A percentile compares a stretch with the other conserved stretches of the same genome.
These are phyloP conservation scores for Macropodus opercularis DNA, from an alignment of 2,797 vertebrate genomes.

Conservation along the genomic window DNA sequence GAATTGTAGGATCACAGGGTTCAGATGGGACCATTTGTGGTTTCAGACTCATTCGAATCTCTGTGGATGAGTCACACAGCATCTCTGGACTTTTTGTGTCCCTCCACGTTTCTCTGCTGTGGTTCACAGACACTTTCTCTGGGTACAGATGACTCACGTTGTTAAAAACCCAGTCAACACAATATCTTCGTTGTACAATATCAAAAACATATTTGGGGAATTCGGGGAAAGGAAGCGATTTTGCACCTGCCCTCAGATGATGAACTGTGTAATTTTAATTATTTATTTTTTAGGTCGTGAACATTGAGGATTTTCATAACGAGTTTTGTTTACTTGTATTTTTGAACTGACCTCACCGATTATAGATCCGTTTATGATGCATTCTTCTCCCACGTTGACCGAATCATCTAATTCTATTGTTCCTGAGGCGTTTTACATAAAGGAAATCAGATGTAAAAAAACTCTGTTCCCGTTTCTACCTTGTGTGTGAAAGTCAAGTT, in stretches of 20 bases:
- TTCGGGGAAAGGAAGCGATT: no score
- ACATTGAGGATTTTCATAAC: no score
- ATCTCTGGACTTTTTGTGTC: constrained; percentile 5
- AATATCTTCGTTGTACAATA: no score
- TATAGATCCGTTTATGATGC: no score
- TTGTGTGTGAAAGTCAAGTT: not conserved
- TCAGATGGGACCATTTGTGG: constrained; percentile 2
- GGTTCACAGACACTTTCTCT: constrained; percentile 60
- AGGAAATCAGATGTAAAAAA: constrained; percentile 29
- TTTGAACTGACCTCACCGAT: no score
- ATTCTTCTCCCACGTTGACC: no score
- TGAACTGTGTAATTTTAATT: no score
- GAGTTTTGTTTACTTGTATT: no score
- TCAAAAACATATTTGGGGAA: no score
- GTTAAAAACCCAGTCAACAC: no score
- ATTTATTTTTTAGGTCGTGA: no score
- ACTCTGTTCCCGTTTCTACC: constrained; percentile 10
- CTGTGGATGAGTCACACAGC: constrained; percentile 26
- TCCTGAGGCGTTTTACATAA: constrained; percentile 4
- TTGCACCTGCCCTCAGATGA: no score
- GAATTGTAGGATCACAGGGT: not conserved
- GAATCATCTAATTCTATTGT: not conserved
- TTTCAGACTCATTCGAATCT: constrained; percentile 3
- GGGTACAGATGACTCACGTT: constrained; percentile 55
- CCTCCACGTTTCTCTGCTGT: constrained; percentile 24